phyloP scores from a whole-genome alignment of 2,113 vertebrate species.

The Thermophis baileyi region DNA sequence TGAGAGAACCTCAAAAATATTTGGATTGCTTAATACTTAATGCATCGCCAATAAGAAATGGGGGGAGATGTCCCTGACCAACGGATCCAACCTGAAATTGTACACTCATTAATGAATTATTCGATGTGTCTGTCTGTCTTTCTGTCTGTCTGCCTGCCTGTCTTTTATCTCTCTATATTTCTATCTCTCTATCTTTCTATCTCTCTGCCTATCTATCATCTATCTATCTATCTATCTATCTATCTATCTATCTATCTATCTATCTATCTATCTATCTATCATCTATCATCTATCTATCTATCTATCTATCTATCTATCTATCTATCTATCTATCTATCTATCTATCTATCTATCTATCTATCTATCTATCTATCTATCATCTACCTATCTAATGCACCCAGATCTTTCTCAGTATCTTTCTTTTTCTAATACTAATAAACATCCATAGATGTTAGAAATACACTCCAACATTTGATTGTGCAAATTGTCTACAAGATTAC shows the following conservation, averaged over 20 bases:
- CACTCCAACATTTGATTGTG: background rate
- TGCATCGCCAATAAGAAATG: conserved; percentile 34
- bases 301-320: no score
- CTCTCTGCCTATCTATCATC: no score
- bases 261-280: background rate
- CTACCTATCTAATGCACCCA: background rate
- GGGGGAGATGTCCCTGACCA: background rate
- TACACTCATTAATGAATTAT: conserved; percentile 49
- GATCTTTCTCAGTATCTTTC: background rate
- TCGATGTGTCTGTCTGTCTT: background rate
- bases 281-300: no score
- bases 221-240: no score
- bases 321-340: background rate
- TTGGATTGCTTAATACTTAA: conserved; percentile 60
- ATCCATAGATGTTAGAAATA: background rate
- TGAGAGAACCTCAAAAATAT: conserved; percentile 54
- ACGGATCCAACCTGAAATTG: conserved; percentile 45
- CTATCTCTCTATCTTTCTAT: background rate
- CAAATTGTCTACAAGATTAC: background rate
- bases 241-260: no score
- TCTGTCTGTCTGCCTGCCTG: background rate
- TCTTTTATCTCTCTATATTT: background rate
- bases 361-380: background rate
- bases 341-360: background rate
- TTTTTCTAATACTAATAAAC: background rate